Base-by-base conservation (phyloP, 2,888 invertebrate species). In the Cerastoderma edule region DNA sequence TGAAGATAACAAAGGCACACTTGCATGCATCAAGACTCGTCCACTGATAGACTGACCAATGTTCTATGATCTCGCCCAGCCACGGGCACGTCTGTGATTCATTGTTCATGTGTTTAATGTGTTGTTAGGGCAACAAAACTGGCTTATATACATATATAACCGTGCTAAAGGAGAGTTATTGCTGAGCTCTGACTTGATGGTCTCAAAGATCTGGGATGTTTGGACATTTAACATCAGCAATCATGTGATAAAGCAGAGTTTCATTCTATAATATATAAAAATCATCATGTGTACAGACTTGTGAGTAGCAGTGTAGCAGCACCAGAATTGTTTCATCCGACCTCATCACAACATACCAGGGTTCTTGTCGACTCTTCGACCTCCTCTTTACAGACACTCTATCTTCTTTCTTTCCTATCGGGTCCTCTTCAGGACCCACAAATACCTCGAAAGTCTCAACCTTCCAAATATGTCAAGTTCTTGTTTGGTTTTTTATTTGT, bases 341-440 rank as follows among this genome's bases (percentile, higher is more conserved):
- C 54, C 56, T 75, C 73, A 76, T 78, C 75, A 74, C 35, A 46
- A 81, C 75, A 54, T 50, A 50, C 75, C 81, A 78, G 78, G 27
- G 65, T 69, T 80, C 60, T 75, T 81, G 67, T 72, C 71, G 39
- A 60, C 30, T 81, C 81, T 78, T 54, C 69, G 76, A 69, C 39
- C 74, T 69, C 66, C 64, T 69, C 70, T 71, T 50, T 32, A 35
- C 67, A 70, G 67, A 54, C 54, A 54, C 44, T 35, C 39, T 39
- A 24, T 68, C 56, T 84, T 83, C 81, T 79, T 57, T 74, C 83
- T 85, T 82, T 85, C 78, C 84, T 87, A 78, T 85, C 83, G 89
- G 90, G 89, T 85, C 87, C 90, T 88, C 83, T 89, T 90, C 67
- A 89, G 90, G 89, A 84, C 88, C 90, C 90, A 83, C 89, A 85